These are phyloP conservation scores for Ammodytes dubius DNA, from an alignment of 2,113 vertebrate species.

Conservation along the genomic window DNA sequence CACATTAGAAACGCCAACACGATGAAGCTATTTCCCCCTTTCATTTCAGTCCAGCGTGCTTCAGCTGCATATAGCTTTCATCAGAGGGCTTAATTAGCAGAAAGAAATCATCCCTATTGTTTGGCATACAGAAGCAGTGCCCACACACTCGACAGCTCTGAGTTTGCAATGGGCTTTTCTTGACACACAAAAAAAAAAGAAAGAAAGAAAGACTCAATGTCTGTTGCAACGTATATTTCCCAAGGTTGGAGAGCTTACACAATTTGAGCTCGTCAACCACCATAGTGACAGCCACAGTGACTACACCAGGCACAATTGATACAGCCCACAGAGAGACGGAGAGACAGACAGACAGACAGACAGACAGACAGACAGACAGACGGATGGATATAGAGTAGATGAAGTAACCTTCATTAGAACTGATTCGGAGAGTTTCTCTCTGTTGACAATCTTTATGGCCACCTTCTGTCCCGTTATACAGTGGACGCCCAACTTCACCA, in stretches of 20 bases:
- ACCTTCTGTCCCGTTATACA: constrained; percentile 97
- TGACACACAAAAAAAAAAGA: constrained; percentile 18
- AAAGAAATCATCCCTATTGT: constrained; percentile 63
- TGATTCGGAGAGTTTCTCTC: constrained; percentile 97
- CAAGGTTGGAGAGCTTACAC: constrained; percentile 3
- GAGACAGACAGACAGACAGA: not conserved
- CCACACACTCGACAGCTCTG: constrained; percentile 64
- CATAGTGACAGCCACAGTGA: not conserved
- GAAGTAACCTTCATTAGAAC: constrained; percentile 89
- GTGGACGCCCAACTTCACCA: constrained; percentile 94
- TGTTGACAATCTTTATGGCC: constrained; percentile 98
- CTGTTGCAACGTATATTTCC: constrained; percentile 33
- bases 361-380: not conserved
- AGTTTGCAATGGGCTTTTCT: constrained; percentile 54
- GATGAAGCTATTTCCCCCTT: constrained; percentile 2
- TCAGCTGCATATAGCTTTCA: constrained; percentile 45
- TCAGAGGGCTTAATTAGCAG: constrained; percentile 61
- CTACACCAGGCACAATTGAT: not conserved
- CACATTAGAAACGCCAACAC: constrained; percentile 10
- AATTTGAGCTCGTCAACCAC: not conserved
- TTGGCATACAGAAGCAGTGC: constrained; percentile 50
- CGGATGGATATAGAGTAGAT: not conserved
- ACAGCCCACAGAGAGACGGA: not conserved
- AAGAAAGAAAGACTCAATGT: constrained; percentile 43
- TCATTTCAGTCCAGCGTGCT: constrained; percentile 18